A percentile compares a stretch with the other conserved stretches of the same genome.
phyloP scores from a whole-genome alignment of 2,888 invertebrate genomes.

The Dryadula phaetusa region DNA sequence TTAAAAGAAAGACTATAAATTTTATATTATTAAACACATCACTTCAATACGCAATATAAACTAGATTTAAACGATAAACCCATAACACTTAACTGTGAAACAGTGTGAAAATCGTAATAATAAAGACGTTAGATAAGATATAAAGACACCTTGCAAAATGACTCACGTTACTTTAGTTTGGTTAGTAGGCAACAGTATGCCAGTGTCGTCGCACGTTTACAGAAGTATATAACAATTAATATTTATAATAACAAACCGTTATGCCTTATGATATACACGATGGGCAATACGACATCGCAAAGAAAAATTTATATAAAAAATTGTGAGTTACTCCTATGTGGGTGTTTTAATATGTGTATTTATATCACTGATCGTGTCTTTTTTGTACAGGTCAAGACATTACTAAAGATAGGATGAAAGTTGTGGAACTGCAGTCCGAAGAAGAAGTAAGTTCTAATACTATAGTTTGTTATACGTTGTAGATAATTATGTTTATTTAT shows the following conservation, averaged over 20 bases:
- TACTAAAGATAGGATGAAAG: conserved; percentile 81
- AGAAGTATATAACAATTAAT: conserved; percentile 8
- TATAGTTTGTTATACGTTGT: neutral
- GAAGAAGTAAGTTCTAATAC: conserved; percentile 67
- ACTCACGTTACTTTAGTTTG: conserved; percentile 61
- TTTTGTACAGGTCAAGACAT: conserved; percentile 80
- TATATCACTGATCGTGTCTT: conserved; percentile 48
- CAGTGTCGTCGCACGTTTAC: conserved; percentile 59
- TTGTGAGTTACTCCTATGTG: conserved; percentile 68
- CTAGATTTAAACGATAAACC: conserved; percentile 24
- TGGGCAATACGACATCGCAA: conserved; percentile 70
- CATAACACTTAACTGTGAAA: conserved; percentile 38
- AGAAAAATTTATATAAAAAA: conserved; percentile 61
- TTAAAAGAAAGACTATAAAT: no score
- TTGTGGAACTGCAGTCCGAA: conserved; percentile 74
- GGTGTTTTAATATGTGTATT: conserved; percentile 30
- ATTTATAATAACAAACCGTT: conserved; percentile 58
- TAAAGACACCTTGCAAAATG: conserved; percentile 75
- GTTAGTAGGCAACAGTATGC: conserved; percentile 74
- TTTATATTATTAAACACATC: neutral
- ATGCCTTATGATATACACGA: conserved; percentile 72
- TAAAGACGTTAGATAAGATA: conserved; percentile 70
- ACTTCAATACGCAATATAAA: neutral
- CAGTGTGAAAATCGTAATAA: conserved; percentile 56
- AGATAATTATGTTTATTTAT: neutral